Evolutionary conservation across 1,140 invertebrate species (phyloP).

Genomic region (Cydia splendana): DNA sequence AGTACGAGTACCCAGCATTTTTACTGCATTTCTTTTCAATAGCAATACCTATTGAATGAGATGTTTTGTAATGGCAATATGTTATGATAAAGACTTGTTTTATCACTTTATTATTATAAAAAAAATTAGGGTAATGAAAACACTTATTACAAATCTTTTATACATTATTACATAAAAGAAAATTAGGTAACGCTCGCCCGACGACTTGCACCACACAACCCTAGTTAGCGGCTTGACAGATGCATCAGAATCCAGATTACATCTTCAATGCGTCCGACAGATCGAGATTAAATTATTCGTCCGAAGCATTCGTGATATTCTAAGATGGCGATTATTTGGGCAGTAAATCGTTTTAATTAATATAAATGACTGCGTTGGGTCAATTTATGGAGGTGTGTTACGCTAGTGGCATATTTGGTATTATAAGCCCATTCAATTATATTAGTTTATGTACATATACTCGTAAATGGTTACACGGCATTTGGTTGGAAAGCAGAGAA

Average conservation of each 20-base stretch:
- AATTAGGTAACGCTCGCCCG: no score
- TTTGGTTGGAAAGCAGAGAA: no score
- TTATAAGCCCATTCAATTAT: neutral
- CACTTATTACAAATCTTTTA: no score
- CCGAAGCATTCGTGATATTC: conserved; percentile 24
- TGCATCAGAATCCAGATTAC: conserved; percentile 26
- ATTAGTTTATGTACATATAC: neutral
- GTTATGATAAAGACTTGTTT: no score
- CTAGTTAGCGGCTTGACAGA: conserved; percentile 16
- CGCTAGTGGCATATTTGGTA: neutral
- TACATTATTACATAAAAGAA: no score
- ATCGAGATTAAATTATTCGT: conserved; percentile 24
- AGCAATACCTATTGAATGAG: no score
- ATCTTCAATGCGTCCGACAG: conserved; percentile 18
- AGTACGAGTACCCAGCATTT: no score
- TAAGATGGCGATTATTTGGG: conserved; percentile 26
- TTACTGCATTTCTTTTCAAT: no score
- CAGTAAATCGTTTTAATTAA: conserved; percentile 25
- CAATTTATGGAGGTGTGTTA: conserved; percentile 3
- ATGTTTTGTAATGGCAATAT: no score
- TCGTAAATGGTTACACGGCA: no score
- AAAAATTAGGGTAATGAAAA: no score
- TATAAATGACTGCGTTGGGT: neutral
- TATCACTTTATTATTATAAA: no score
- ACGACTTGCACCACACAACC: conserved; percentile 8